Conservation (phyloP, 2,888 invertebrate genomes). For the Drosophila borborema region DNA sequence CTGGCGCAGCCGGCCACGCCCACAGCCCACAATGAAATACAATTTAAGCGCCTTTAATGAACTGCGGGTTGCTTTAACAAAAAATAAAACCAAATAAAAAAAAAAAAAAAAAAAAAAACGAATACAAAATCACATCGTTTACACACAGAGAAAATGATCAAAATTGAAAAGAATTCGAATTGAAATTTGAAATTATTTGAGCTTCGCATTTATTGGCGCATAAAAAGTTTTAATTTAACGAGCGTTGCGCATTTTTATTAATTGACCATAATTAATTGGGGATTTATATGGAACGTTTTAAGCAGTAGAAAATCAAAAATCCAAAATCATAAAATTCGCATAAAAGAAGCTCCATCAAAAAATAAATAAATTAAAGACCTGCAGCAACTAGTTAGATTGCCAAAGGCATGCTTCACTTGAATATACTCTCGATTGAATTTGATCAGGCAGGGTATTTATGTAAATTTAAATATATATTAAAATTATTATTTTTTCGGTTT, state of each 20-base stretch:
- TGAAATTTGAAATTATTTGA: slow-evolving; percentile 57
- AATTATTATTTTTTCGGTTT: neutral
- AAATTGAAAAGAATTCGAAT: slow-evolving; percentile 23
- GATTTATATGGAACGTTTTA: slow-evolving; percentile 49
- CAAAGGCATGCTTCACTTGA: neutral
- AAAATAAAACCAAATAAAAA: neutral
- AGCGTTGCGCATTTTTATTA: slow-evolving; percentile 54
- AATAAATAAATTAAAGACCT: neutral
- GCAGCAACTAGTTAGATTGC: neutral
- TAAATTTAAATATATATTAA: neutral
- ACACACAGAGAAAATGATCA: slow-evolving; percentile 13
- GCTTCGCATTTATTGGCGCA: slow-evolving; percentile 54
- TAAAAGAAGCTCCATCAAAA: slow-evolving; percentile 27
- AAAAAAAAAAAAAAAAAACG: neutral
- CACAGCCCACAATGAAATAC: slow-evolving; percentile 67
- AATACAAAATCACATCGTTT: neutral
- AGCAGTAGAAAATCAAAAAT: slow-evolving; percentile 35
- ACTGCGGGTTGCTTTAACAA: slow-evolving; percentile 40
- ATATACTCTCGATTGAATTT: neutral
- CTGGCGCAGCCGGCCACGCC: slow-evolving; percentile 60
- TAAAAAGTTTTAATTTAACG: slow-evolving; percentile 61
- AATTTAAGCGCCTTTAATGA: slow-evolving; percentile 79
- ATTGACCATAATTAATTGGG: slow-evolving; percentile 65
- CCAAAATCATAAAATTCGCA: slow-evolving; percentile 34
- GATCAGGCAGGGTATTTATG: neutral